These are phyloP conservation scores for Brachyptera risi DNA, from an alignment of 2,888 invertebrate genomes.

Conservation along the genomic window DNA sequence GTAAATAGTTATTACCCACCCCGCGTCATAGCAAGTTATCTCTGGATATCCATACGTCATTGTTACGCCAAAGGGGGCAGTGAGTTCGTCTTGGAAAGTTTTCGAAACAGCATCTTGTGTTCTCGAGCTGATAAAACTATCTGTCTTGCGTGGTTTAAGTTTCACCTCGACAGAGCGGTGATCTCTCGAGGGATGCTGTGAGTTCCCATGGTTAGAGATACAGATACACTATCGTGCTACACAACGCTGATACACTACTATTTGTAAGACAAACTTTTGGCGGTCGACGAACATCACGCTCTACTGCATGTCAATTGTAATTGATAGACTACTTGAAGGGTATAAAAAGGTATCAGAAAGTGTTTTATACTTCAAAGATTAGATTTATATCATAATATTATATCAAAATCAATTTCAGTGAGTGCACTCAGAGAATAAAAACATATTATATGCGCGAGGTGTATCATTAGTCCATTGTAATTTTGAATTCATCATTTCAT, in stretches of 20 bases:
- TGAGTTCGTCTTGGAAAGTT: not conserved
- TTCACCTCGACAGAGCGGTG: slow-evolving; percentile 9
- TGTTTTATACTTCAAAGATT: no score
- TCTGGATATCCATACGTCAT: slow-evolving; percentile 1
- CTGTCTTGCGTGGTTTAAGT: slow-evolving; percentile 15
- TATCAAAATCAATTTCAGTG: no score
- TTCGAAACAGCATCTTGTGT: not conserved
- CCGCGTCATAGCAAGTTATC: not conserved
- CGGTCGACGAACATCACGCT: no score
- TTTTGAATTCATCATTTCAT: no score
- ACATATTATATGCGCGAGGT: no score
- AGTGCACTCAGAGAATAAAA: no score
- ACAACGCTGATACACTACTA: not conserved
- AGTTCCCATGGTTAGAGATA: not conserved
- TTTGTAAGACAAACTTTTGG: not conserved
- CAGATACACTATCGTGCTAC: not conserved
- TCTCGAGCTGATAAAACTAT: slow-evolving; percentile 11
- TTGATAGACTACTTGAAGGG: no score
- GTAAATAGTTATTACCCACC: not conserved
- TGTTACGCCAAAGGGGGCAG: not conserved
- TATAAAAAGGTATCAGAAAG: no score
- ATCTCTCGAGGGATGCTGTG: not conserved
- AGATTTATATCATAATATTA: no score
- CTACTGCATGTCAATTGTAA: no score
- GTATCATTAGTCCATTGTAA: no score